Base-by-base conservation (phyloP, 2,797 vertebrate genomes). In the Propithecus perrieri region DNA sequence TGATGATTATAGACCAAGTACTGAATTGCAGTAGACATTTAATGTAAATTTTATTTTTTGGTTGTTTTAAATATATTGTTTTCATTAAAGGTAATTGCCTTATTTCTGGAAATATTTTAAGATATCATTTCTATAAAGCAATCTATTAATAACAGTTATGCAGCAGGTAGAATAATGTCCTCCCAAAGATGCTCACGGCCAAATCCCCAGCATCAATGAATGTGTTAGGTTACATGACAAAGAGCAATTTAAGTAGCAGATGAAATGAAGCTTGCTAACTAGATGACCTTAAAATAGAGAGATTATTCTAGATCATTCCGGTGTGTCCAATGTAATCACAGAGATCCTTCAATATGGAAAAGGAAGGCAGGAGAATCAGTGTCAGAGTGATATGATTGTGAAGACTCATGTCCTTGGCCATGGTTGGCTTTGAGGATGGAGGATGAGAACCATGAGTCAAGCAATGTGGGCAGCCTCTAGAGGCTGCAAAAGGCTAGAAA, bases 371-470 rank as follows among this genome's bases (percentile, higher is more conserved):
- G 41, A 53, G 41, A 53, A 22, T n/a, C 26, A 57, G 30, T 14
- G 15, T 24, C 38, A 63, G 20, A 26, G 38, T 33, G 18, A 67
- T 0, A 4, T 26, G 1, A 24, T 38, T 38, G 2, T 38, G 30
- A 57, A 57, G n/a, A 14, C 1, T 50, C 38, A 30, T 3, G 1
- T 35, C 22, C 1, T 50, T 5, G 5, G 5, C 8, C 12, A 17
- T 41, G 59, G 7, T 4, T 30, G n/a, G 41, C n/a, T 80, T 69
- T 55, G 10, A 61, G 46, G 50, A 55, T 41, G 12, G 55, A 26
- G 7, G 20, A 10, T 13, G 14, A 33, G 5, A 7, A 33, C 6
- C 14, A 59, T 18, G 33, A 72, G 7, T n/a, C 30, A 78, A 72
- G 15, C 41, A 61, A 71, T 13, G 7, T 6, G 26, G 15, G 26